Conservation (phyloP, 2,797 vertebrate genomes). For the Myoxocephalus aenaeus region DNA sequence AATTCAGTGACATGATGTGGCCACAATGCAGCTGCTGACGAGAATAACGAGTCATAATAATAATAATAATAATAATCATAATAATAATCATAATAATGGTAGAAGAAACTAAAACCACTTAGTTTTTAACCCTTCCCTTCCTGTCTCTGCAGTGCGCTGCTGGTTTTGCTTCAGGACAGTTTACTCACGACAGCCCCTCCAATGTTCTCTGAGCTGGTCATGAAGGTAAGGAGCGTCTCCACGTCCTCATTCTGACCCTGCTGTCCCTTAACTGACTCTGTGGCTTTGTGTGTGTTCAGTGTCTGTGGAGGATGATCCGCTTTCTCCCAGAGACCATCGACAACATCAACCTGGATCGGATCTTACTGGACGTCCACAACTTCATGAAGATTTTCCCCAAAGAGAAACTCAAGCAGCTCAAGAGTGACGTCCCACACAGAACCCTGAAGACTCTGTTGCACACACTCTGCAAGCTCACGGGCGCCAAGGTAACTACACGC, state of each 20-base stretch:
- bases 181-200: slow-evolving; percentile 92
- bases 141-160: slow-evolving; percentile 88
- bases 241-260: no score
- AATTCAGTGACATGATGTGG: neutral
- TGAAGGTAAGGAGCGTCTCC: slow-evolving; percentile 89
- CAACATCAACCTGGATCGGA: slow-evolving; percentile 95
- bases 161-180: slow-evolving; percentile 96
- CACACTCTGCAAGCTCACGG: slow-evolving; percentile 94
- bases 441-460: slow-evolving; percentile 96
- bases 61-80: no score
- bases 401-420: slow-evolving; percentile 96
- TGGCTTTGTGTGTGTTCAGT: slow-evolving; percentile 80
- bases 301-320: slow-evolving; percentile 97
- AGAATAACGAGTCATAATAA: neutral
- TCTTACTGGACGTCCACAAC: slow-evolving; percentile 95
- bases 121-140: neutral
- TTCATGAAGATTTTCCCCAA: slow-evolving; percentile 99
- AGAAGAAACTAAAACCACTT: neutral
- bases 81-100: no score
- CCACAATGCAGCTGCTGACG: neutral
- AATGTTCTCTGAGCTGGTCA: slow-evolving; percentile 95
- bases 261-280: neutral
- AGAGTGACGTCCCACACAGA: slow-evolving; percentile 95
- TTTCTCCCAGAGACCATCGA: slow-evolving; percentile 94
- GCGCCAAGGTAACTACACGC: slow-evolving; percentile 89